These are phyloP conservation scores for Pipistrellus pygmaeus DNA, from an alignment of 2,797 vertebrate species.

Conservation along the genomic window DNA sequence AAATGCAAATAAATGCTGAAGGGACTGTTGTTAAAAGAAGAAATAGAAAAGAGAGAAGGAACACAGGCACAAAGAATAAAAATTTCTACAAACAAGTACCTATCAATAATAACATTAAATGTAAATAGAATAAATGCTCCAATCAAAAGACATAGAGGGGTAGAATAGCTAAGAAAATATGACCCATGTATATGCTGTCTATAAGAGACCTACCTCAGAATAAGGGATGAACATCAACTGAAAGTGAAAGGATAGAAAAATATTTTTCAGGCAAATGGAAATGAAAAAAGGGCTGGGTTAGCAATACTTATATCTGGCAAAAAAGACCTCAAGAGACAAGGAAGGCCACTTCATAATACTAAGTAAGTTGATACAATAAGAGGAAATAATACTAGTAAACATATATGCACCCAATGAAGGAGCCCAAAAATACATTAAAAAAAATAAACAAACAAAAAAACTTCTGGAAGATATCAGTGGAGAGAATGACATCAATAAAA, in stretches of 20 bases:
- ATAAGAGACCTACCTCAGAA: neutral
- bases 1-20: neutral
- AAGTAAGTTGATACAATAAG: neutral
- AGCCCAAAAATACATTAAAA: neutral
- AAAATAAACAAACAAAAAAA: neutral
- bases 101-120: neutral
- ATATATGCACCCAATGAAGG: neutral
- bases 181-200: neutral
- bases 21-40: neutral
- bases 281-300: neutral
- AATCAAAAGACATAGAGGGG: neutral
- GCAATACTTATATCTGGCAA: neutral
- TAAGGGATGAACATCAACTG: neutral
- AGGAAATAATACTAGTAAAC: neutral
- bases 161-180: neutral
- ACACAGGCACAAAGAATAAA: neutral
- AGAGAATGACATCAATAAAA: neutral
- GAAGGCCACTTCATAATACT: neutral
- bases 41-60: neutral
- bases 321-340: neutral
- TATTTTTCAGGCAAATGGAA: neutral
- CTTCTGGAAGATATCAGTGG: neutral
- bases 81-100: neutral
- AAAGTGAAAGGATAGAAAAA: neutral
- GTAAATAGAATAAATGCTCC: neutral